A percentile compares a stretch with the other conserved stretches of the same genome.
phyloP scores from a whole-genome alignment of 1,140 invertebrate genomes.

The Neodiprion virginianus region DNA sequence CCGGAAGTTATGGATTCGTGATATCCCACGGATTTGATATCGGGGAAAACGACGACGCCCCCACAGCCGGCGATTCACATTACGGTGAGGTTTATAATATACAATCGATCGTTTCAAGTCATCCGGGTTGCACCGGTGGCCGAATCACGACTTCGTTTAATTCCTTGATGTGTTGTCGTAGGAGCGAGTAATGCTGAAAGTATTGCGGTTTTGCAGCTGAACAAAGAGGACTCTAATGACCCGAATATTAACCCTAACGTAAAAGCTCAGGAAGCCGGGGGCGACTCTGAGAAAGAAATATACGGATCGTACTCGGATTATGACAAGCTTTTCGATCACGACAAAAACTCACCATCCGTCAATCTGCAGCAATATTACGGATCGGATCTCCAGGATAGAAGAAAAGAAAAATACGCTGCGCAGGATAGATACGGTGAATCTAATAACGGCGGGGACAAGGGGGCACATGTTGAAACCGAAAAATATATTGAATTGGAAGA shows the following conservation, averaged over 20 bases:
- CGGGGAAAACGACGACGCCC: no score
- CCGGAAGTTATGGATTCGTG: background rate
- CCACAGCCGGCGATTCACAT: no score
- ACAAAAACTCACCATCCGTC: background rate
- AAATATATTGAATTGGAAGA: background rate
- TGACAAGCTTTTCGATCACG: background rate
- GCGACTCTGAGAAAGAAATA: background rate
- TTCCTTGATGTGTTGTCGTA: background rate
- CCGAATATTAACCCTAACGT: background rate
- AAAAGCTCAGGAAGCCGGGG: background rate
- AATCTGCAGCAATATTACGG: background rate
- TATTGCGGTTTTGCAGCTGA: slow-evolving; percentile 2
- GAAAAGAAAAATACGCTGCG: background rate
- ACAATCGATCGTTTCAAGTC: no score
- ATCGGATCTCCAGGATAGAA: background rate
- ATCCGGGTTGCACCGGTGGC: no score
- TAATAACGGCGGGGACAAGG: background rate
- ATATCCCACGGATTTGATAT: background rate
- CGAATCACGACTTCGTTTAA: no score
- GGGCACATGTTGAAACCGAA: background rate
- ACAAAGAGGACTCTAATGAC: background rate
- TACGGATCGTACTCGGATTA: background rate
- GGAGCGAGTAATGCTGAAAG: background rate
- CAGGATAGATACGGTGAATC: background rate
- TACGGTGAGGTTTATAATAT: no score